Conservation (phyloP, 2,797 vertebrate genomes). For the Orestias chungarensis region DNA sequence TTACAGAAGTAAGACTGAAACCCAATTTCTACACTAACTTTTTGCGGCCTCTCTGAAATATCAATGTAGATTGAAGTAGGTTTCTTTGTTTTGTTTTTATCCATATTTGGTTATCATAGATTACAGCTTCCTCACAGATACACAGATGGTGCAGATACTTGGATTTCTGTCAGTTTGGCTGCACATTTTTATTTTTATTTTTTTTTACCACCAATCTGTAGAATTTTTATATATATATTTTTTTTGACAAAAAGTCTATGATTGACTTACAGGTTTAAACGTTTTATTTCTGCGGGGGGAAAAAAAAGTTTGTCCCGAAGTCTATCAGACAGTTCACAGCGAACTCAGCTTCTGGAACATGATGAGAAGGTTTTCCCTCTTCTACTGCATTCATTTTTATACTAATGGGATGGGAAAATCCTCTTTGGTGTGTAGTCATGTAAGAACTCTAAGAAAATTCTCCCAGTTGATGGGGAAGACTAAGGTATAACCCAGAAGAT, state of each 20-base stretch:
- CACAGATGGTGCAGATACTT: constrained; percentile 22
- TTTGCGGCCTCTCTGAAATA: constrained; percentile 82
- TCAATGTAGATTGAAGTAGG: too few relatives aligned
- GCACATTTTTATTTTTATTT: too few relatives aligned
- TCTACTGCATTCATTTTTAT: constrained; percentile 10
- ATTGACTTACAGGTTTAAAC: constrained; percentile 17
- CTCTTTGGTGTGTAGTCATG: constrained; percentile 13
- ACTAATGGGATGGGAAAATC: neutral
- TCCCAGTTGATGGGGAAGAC: constrained; percentile 39
- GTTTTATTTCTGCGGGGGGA: constrained; percentile 17
- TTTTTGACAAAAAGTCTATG: constrained; percentile 41
- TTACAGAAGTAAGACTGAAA: constrained; percentile 72
- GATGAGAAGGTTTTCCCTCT: constrained; percentile 8
- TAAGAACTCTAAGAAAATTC: constrained; percentile 21
- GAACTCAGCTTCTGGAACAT: constrained; percentile 20
- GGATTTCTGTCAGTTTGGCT: constrained; percentile 34
- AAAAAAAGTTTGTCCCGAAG: constrained; percentile 16
- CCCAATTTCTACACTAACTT: constrained; percentile 70
- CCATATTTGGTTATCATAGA: neutral
- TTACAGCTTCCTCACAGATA: constrained; percentile 17
- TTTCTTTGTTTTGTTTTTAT: neutral
- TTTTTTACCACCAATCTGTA: constrained; percentile 28
- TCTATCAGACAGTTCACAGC: constrained; percentile 15
- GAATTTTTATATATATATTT: constrained; percentile 33
- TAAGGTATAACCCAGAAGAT: constrained; percentile 34